These are phyloP conservation scores for Oscheius sp. DNA, from an alignment of 2,888 invertebrate species.

Conservation along the genomic window DNA sequence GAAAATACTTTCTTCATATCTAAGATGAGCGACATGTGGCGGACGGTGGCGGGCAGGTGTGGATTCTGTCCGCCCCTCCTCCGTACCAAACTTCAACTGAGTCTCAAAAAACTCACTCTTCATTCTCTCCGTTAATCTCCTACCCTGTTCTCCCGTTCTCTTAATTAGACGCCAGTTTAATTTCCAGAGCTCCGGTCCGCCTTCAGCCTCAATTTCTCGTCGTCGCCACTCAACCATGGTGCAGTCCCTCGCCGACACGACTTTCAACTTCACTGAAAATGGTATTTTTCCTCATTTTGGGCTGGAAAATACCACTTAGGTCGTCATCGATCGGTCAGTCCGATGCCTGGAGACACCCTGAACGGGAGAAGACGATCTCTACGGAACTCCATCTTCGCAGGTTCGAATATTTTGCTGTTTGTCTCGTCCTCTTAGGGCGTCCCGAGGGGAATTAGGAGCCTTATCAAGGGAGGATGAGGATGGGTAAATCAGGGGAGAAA, in stretches of 20 bases:
- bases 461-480: too few species aligned
- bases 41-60: too few species aligned
- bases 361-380: slow-evolving; percentile 19
- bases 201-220: slow-evolving; percentile 18
- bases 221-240: slow-evolving; percentile 31
- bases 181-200: slow-evolving; percentile 15
- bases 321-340: slow-evolving; percentile 29
- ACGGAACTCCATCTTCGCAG: slow-evolving; percentile 17
- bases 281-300: background rate
- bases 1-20: too few species aligned
- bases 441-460: too few species aligned
- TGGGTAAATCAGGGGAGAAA: too few species aligned
- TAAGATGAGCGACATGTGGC: too few species aligned
- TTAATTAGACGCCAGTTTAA: background rate
- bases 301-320: background rate
- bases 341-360: slow-evolving; percentile 16
- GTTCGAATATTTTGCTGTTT: background rate
- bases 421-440: too few species aligned
- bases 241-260: slow-evolving; percentile 27
- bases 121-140: background rate
- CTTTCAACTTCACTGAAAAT: slow-evolving; percentile 10
- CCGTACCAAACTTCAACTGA: too few species aligned
- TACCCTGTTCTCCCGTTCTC: background rate
- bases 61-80: too few species aligned
- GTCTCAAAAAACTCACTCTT: background rate